These are phyloP conservation scores for Branchellion lobata DNA, from an alignment of 2,888 invertebrate species.

Conservation along the genomic window DNA sequence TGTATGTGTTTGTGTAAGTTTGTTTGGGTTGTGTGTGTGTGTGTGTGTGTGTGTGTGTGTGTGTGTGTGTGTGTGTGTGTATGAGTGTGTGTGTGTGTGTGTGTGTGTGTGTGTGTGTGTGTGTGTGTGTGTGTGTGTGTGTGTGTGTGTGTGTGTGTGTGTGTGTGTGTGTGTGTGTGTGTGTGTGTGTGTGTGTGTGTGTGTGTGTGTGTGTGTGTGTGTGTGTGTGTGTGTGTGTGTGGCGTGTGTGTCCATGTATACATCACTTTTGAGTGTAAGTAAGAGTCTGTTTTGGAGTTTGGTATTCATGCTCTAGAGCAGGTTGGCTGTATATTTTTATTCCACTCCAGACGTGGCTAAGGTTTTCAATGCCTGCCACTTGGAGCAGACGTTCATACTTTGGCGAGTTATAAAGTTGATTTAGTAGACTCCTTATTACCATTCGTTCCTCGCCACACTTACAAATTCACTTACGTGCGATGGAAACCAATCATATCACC, in stretches of 20 bases:
- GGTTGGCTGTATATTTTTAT: no score
- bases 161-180: constrained; percentile 8
- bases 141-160: no score
- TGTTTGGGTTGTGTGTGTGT: constrained; percentile 1
- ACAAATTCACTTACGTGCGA: no score
- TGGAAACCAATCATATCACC: no score
- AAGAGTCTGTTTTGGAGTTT: not conserved
- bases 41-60: constrained; percentile 29
- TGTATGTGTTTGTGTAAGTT: no score
- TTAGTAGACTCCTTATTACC: no score
- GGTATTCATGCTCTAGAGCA: not conserved
- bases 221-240: constrained; percentile 29
- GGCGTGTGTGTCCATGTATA: not conserved
- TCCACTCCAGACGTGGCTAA: no score
- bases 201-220: constrained; percentile 25
- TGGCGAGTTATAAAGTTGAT: no score
- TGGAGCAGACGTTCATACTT: no score
- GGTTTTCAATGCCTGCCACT: no score
- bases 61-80: constrained; percentile 23
- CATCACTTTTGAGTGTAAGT: not conserved
- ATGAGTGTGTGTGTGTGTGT: constrained; percentile 15
- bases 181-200: constrained; percentile 23
- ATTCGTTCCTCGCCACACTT: no score
- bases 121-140: no score
- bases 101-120: constrained; percentile 25